phyloP scores from a whole-genome alignment of 1,140 invertebrate genomes.

The Zophobas morio region DNA sequence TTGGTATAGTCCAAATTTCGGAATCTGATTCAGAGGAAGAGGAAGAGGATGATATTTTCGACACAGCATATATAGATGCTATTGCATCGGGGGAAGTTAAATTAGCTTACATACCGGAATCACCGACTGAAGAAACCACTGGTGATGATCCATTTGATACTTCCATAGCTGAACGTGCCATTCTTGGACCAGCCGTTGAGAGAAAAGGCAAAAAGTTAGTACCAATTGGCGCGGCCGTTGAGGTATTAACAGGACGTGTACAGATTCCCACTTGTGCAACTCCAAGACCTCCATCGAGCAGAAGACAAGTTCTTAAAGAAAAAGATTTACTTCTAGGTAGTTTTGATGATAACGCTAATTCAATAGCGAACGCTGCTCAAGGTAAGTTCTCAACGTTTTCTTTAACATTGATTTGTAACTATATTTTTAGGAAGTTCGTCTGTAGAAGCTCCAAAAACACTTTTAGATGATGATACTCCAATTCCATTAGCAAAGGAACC shows the following conservation, averaged over 20 bases:
- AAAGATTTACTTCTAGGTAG: conserved; percentile 80
- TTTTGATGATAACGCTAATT: conserved; percentile 70
- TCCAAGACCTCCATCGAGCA: conserved; percentile 68
- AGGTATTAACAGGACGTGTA: conserved; percentile 86
- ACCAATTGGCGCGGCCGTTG: conserved; percentile 86
- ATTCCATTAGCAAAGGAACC: conserved; percentile 75
- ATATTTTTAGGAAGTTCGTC: conserved; percentile 30
- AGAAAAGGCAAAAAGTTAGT: conserved; percentile 85
- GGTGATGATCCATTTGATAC: conserved; percentile 91
- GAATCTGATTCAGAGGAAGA: conserved; percentile 79
- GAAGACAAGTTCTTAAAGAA: conserved; percentile 72
- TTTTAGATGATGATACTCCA: conserved; percentile 79
- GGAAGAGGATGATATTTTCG: conserved; percentile 88
- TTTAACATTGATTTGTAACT: conserved; percentile 13
- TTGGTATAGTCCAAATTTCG: conserved; percentile 72
- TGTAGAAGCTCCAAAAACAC: conserved; percentile 67
- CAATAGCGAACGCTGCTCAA: conserved; percentile 29
- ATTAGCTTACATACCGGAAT: conserved; percentile 85
- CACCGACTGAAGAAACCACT: conserved; percentile 78
- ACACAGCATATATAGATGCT: conserved; percentile 88
- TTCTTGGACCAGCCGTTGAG: conserved; percentile 81
- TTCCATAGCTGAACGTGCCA: conserved; percentile 86
- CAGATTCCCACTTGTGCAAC: conserved; percentile 75
- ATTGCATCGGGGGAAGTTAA: conserved; percentile 88
- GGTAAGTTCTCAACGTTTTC: conserved; percentile 24